Evolutionary conservation across 2,797 vertebrate species (phyloP), one percentile per base, ranked within the genome.

Genomic region (Cirrhinus mrigala): DNA sequence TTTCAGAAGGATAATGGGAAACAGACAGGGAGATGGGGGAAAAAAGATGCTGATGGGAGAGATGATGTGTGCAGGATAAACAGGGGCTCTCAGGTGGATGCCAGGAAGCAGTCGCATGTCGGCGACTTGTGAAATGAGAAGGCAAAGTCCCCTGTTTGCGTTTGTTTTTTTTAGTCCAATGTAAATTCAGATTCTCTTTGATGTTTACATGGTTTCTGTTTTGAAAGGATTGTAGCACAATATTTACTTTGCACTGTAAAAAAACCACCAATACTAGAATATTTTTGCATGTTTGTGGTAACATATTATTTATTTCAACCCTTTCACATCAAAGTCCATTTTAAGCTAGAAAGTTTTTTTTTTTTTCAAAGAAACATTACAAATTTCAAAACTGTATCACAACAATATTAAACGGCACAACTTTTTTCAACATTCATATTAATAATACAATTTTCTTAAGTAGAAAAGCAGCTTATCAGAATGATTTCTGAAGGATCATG

Each of bases 1-100:
- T 81, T 83, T 79, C 77, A 44, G 24, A 79, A 76, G 73, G 60
- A 85, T 85, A 82, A 90, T 87, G 83, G 62, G 76, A 85, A 88
- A 71, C 52, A 48, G 16, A 76, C 29, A 54, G 44, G 48, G 66
- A 33, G 64, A 70, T 78, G 24, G 50, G 18, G 50, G 74, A 1
- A 29, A 40, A 79, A 80, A 62, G 54, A 74, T 85, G 84, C 77
- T 85, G 77, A 80, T 64, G 22, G 58, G 69, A 52, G 54, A 64
- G 68, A 58, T 56, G 48, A 77, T 54, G 52, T 56, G 18, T 46
- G 2, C 14, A 48, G 64, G n/a, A 70, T 79, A 70, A 78, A 70
- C 46, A 22, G 6, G 24, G 73, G n/a, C 48, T 77, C 12, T 75
- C 40, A 48, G 58, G 40, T 79, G 60, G 8, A 20, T 18, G n/a